Conservation (phyloP, 2,113 vertebrate species). For the Herpetotheres cachinnans region DNA sequence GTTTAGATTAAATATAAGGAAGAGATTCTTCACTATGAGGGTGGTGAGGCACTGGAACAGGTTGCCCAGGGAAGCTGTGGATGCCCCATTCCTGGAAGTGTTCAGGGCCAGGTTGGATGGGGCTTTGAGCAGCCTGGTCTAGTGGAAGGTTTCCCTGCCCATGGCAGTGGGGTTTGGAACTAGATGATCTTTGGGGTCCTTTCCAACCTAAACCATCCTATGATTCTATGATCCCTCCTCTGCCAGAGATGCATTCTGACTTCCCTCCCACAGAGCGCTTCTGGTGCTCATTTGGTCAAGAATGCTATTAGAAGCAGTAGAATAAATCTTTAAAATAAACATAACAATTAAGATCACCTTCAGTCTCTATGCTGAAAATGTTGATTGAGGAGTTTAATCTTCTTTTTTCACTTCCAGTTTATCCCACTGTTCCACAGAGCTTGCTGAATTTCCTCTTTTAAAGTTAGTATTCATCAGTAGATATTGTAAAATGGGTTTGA, state of each 20-base stretch:
- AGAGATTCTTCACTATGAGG: too few relatives aligned
- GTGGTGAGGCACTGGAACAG: too few relatives aligned
- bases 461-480: neutral
- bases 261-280: neutral
- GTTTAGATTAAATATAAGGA: too few relatives aligned
- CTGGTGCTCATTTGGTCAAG: neutral
- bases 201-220: too few relatives aligned
- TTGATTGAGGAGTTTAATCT: neutral
- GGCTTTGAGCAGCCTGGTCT: too few relatives aligned
- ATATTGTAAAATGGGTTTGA: neutral
- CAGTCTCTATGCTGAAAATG: neutral
- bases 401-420: neutral
- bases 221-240: neutral
- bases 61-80: too few relatives aligned
- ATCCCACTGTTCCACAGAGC: neutral
- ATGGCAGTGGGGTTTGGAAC: too few relatives aligned
- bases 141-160: too few relatives aligned
- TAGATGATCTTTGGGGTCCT: too few relatives aligned
- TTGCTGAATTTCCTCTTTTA: neutral
- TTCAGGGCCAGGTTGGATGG: too few relatives aligned
- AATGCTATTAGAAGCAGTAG: neutral
- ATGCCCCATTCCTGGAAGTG: too few relatives aligned
- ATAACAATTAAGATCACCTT: neutral
- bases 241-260: neutral
- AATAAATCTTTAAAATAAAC: conserved; percentile 7